Evolutionary conservation across 35 echinoderm and acorn worm genomes (phyloP).

Genomic region (Acanthaster planci): DNA sequence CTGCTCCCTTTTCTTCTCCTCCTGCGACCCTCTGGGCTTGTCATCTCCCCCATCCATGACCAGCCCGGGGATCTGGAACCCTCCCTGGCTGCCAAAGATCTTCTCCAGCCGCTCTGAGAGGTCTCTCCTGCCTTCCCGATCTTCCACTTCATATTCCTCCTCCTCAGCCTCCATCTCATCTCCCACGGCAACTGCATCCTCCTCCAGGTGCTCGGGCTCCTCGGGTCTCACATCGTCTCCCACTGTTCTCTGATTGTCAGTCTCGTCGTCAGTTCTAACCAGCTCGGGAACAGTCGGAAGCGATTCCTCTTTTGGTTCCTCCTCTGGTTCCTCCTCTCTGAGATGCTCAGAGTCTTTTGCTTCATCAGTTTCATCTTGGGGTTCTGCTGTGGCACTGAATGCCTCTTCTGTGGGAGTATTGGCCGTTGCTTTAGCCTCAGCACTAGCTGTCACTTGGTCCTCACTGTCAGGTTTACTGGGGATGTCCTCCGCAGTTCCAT

Average conservation of each 20-base stretch:
- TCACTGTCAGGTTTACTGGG: slow-evolving; percentile 5
- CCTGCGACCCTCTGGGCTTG: not conserved
- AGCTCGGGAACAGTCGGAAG: not conserved
- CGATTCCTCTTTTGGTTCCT: slow-evolving; percentile 3
- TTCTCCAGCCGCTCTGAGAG: slow-evolving; percentile 43
- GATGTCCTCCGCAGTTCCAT: not conserved
- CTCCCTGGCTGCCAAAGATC: slow-evolving; percentile 39
- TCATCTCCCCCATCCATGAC: slow-evolving; percentile 12
- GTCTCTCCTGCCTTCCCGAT: slow-evolving; percentile 36
- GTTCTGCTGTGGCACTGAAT: not conserved
- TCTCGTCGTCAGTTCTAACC: not conserved
- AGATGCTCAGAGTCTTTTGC: not conserved
- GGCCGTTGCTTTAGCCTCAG: not conserved
- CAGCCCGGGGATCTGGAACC: slow-evolving; percentile 34
- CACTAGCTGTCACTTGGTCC: slow-evolving; percentile 6
- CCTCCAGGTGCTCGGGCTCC: not conserved
- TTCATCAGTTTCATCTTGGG: not conserved
- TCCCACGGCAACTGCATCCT: slow-evolving; percentile 1
- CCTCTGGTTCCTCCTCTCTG: not conserved
- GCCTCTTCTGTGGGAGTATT: not conserved
- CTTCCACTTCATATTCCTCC: not conserved
- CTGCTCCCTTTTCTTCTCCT: slow-evolving; percentile 14
- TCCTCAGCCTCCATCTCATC: not conserved
- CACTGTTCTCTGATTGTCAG: slow-evolving; percentile 3
- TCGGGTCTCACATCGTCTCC: not conserved